Evolutionary conservation across 2,888 invertebrate species (phyloP).

Genomic region (Monopis laevigella): DNA sequence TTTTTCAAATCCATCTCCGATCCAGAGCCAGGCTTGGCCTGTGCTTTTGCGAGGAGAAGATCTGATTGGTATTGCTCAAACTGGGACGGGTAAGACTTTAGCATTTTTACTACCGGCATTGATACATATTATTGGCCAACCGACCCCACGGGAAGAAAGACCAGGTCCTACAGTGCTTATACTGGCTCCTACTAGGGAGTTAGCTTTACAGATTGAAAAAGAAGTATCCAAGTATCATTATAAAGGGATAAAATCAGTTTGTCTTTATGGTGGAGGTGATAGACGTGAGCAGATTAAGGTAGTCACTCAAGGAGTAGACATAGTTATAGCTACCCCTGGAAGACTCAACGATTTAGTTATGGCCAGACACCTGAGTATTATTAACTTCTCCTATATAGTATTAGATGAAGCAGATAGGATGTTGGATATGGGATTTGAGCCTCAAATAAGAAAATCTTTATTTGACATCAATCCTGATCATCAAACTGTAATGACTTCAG

Average conservation of each 20-base stretch:
- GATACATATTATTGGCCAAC: slow-evolving; percentile 91
- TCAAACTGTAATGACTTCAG: slow-evolving; percentile 97
- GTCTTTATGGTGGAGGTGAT: slow-evolving; percentile 91
- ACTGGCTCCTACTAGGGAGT: slow-evolving; percentile 91
- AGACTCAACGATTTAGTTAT: slow-evolving; percentile 89
- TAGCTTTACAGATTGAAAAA: slow-evolving; percentile 91
- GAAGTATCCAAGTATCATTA: slow-evolving; percentile 92
- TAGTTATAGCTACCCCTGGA: slow-evolving; percentile 95
- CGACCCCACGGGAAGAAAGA: slow-evolving; percentile 73
- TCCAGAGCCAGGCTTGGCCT: slow-evolving; percentile 96
- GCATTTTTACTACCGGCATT: slow-evolving; percentile 93
- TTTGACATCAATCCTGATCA: slow-evolving; percentile 85
- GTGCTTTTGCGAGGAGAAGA: slow-evolving; percentile 90
- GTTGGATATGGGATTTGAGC: slow-evolving; percentile 89
- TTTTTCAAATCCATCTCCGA: slow-evolving; percentile 87
- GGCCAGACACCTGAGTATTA: slow-evolving; percentile 76
- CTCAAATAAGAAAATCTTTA: slow-evolving; percentile 85
- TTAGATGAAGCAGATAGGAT: slow-evolving; percentile 93
- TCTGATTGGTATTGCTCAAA: slow-evolving; percentile 96
- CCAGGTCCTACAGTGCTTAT: slow-evolving; percentile 87
- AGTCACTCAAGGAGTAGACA: slow-evolving; percentile 85
- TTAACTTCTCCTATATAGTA: slow-evolving; percentile 85
- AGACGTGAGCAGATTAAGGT: slow-evolving; percentile 80
- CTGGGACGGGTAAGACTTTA: slow-evolving; percentile 94
- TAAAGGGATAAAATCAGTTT: slow-evolving; percentile 86